phyloP scores from a whole-genome alignment of 2,113 vertebrate species.

The Serranochromis macrocephalus region DNA sequence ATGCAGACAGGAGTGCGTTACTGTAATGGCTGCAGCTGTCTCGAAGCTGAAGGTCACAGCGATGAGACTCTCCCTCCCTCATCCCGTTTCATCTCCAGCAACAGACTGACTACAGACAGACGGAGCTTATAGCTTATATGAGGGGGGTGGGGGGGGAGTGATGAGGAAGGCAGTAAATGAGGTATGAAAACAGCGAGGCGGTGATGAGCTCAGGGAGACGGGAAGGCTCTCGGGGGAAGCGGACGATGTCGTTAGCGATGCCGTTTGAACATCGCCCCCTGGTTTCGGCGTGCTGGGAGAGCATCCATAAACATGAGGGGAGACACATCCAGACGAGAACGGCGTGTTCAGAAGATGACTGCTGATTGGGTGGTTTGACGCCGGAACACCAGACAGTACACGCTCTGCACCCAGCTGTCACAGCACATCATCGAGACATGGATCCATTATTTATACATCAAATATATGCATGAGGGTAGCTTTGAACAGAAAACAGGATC shows the following conservation, averaged over 20 bases:
- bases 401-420: neutral
- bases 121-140: neutral
- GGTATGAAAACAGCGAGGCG: neutral
- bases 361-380: neutral
- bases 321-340: neutral
- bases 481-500: neutral
- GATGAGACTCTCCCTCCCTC: neutral
- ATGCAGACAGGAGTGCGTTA: neutral
- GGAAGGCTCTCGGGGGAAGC: neutral
- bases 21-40: neutral
- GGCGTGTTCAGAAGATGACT: neutral
- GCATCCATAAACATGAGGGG: neutral
- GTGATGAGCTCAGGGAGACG: neutral
- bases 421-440: neutral
- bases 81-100: neutral
- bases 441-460: neutral
- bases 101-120: neutral
- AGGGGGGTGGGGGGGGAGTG: neutral
- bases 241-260: neutral
- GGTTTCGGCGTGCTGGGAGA: neutral
- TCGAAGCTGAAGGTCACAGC: neutral
- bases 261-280: neutral
- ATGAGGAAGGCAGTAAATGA: neutral
- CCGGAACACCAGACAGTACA: neutral
- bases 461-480: neutral